Evolutionary conservation across 2,888 invertebrate species (phyloP), one percentile per base, ranked within the genome.

Genomic region (Polymixis flavicincta): DNA sequence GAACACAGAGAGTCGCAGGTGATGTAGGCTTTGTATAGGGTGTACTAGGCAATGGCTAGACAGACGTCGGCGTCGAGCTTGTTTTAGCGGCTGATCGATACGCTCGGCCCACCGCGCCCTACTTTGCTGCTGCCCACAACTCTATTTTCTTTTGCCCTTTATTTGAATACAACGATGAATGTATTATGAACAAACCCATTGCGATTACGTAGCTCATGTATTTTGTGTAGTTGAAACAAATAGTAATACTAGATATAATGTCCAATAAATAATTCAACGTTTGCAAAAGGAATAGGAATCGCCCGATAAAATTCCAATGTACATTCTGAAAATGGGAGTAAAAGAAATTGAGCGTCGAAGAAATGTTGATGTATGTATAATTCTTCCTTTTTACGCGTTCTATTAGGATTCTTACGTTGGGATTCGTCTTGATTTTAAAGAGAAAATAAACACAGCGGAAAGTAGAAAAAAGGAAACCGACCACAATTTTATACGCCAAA

Each of bases 21-120:
- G 92, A 86, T 89, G 88, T 90, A 92, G 92, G 90, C 89, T 91
- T 86, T 92, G 89, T 90, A 88, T 91, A 90, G 91, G 89, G 89
- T 89, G 89, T 90, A 91, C 90, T 93, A 91, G 92, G 90, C 92
- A 87, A 86, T 88, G 89, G 92, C 93, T 91, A 95, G 94, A 93
- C 94, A 93, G 93, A 88, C 93, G 91, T 88, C 87, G 91, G 89
- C 91, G 90, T 89, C 90, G 91, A 82, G 92, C 92, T 94, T 92
- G 94, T 95, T 96, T 95, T 94, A 95, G 93, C 92, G 84, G 74
- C 93, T 95, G 94, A 95, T 96, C 96, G 94, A 96, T 96, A 96
- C 92, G 89, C 89, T 87, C 92, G 90, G 88, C 92, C 92, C 90
- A 93, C 92, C 90, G 92, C 93, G 95, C 92, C 95, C 95, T 94